Evolutionary conservation across 2,888 invertebrate species (phyloP).

Genomic region (Trachelus tabidus): DNA sequence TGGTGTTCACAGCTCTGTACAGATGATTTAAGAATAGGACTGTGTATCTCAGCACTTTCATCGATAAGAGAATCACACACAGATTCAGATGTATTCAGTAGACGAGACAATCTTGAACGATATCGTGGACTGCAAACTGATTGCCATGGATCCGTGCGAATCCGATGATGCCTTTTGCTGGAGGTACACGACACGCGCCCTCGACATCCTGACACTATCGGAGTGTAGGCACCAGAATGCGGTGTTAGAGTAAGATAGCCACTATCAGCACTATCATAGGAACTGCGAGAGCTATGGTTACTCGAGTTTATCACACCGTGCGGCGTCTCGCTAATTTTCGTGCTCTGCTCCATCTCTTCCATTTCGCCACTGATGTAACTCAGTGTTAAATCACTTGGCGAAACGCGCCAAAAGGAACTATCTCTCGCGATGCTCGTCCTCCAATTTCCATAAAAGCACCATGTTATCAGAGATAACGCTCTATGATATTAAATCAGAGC

Average conservation of each 20-base stretch:
- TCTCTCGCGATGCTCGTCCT: background rate
- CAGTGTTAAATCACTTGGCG: constrained; percentile 10
- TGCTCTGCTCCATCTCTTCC: constrained; percentile 22
- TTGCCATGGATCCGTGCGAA: constrained; percentile 38
- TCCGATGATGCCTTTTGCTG: constrained; percentile 25
- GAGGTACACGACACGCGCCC: constrained; percentile 17
- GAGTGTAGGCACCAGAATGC: constrained; percentile 38
- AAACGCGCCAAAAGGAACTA: constrained; percentile 16
- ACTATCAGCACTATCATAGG: constrained; percentile 45
- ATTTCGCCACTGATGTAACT: constrained; percentile 4
- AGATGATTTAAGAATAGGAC: background rate
- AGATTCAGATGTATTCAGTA: constrained; percentile 33
- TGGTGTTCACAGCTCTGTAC: constrained; percentile 17
- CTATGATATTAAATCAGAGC: background rate
- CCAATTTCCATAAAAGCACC: background rate
- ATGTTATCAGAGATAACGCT: background rate
- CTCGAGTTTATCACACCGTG: constrained; percentile 29
- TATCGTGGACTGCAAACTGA: constrained; percentile 33
- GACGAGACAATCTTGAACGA: constrained; percentile 36
- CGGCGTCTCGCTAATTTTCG: constrained; percentile 38
- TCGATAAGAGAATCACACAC: constrained; percentile 27
- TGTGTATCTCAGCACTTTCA: constrained; percentile 19
- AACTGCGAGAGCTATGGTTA: constrained; percentile 23
- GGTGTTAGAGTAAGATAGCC: constrained; percentile 51
- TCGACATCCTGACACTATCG: constrained; percentile 31